phyloP scores from a whole-genome alignment of 2,888 invertebrate genomes.

The Eilema depressum region DNA sequence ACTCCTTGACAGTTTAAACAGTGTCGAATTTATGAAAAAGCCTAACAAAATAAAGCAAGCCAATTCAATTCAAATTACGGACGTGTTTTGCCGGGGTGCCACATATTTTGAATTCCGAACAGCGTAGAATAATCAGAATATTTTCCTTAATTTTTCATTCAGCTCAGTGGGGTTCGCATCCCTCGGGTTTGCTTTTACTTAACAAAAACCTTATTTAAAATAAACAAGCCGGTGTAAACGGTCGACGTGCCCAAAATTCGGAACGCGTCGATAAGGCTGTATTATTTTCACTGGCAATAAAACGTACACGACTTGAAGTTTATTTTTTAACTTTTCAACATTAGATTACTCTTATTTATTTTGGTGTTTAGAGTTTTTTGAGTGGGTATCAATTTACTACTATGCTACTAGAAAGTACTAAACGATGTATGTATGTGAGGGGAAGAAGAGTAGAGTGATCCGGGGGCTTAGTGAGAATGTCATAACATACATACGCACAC shows the following conservation, averaged over 20 bases:
- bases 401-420: too few relatives aligned
- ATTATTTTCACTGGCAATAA: slow-evolving; percentile 76
- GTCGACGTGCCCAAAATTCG: slow-evolving; percentile 78
- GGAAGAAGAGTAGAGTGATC: too few relatives aligned
- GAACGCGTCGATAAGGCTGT: slow-evolving; percentile 68
- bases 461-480: too few relatives aligned
- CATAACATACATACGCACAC: too few relatives aligned
- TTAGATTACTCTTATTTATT: slow-evolving; percentile 27
- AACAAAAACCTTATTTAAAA: slow-evolving; percentile 83
- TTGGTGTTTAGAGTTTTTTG: background rate
- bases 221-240: slow-evolving; percentile 83
- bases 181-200: slow-evolving; percentile 81
- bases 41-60: slow-evolving; percentile 27
- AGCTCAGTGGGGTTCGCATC: slow-evolving; percentile 67
- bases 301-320: slow-evolving; percentile 58
- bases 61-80: slow-evolving; percentile 38
- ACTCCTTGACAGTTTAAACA: background rate
- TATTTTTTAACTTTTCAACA: slow-evolving; percentile 40
- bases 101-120: slow-evolving; percentile 55
- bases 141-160: slow-evolving; percentile 82
- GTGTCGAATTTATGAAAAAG: slow-evolving; percentile 12
- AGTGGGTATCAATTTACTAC: background rate
- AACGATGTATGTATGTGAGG: too few relatives aligned
- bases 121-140: slow-evolving; percentile 65
- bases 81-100: slow-evolving; percentile 33